Conservation (phyloP, 2,888 invertebrate genomes). For the Hemaris fuciformis region DNA sequence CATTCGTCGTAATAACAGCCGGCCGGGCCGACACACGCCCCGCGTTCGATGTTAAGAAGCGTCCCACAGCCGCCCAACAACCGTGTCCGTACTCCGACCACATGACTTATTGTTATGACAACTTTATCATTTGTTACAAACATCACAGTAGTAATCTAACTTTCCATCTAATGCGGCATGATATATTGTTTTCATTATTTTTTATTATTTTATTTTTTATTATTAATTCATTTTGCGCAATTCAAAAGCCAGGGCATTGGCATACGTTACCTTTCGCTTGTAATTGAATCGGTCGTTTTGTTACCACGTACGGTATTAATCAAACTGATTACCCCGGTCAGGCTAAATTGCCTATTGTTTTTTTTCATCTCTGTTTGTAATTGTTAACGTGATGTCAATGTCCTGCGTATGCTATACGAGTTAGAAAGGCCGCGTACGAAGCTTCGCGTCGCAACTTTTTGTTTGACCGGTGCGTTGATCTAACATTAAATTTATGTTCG, state of each 20-base stretch:
- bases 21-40: constrained; percentile 64
- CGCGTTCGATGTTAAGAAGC: constrained; percentile 68
- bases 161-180: constrained; percentile 80
- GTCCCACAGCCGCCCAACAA: constrained; percentile 60
- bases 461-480: constrained; percentile 64
- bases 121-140: constrained; percentile 71
- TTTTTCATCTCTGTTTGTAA: constrained; percentile 52
- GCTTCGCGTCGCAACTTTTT: constrained; percentile 37
- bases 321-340: constrained; percentile 77
- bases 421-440: constrained; percentile 18
- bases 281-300: constrained; percentile 78
- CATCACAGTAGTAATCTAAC: constrained; percentile 71
- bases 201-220: constrained; percentile 53
- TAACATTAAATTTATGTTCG: constrained; percentile 80
- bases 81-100: constrained; percentile 69
- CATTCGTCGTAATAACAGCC: constrained; percentile 75
- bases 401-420: constrained; percentile 81
- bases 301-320: constrained; percentile 77
- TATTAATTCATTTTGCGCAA: constrained; percentile 78
- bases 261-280: constrained; percentile 83
- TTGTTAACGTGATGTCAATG: constrained; percentile 83
- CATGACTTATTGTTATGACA: constrained; percentile 72
- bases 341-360: constrained; percentile 80
- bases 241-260: constrained; percentile 95
- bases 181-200: constrained; percentile 78